Conservation (phyloP, 2,888 invertebrate genomes). For the Resseliella maxima region DNA sequence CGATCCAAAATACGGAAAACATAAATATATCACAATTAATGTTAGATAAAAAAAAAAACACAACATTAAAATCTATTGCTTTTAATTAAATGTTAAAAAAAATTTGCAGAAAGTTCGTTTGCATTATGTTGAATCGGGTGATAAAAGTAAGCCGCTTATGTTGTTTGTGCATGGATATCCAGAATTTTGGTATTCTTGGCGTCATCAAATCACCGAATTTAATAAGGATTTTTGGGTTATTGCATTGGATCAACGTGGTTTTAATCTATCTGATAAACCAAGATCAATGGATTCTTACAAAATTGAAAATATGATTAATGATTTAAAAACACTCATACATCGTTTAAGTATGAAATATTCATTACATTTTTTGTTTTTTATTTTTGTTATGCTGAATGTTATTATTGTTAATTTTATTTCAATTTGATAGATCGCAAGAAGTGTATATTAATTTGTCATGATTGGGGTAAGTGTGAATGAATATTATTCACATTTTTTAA, state of each 20-base stretch:
- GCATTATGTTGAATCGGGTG: slow-evolving; percentile 78
- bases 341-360: slow-evolving; percentile 67
- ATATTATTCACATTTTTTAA: neutral
- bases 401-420: neutral
- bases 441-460: slow-evolving; percentile 73
- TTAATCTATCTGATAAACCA: slow-evolving; percentile 77
- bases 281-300: slow-evolving; percentile 69
- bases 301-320: slow-evolving; percentile 70
- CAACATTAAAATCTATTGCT: neutral
- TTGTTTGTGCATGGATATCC: slow-evolving; percentile 80
- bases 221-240: slow-evolving; percentile 73
- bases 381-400: neutral
- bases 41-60: slow-evolving; percentile 62
- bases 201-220: slow-evolving; percentile 76
- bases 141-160: slow-evolving; percentile 74
- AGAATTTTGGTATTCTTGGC: slow-evolving; percentile 83
- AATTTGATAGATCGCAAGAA: slow-evolving; percentile 68
- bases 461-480: slow-evolving; percentile 71
- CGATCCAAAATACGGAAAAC: slow-evolving; percentile 70
- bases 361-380: no score
- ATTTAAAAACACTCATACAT: slow-evolving; percentile 72
- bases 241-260: slow-evolving; percentile 78
- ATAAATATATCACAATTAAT: slow-evolving; percentile 70
- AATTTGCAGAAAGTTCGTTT: slow-evolving; percentile 71
- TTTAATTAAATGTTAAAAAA: neutral